Evolutionary conservation across 2,888 invertebrate genomes (phyloP), one percentile per base, ranked within the genome.

Genomic region (Tanypteryx hageni): DNA sequence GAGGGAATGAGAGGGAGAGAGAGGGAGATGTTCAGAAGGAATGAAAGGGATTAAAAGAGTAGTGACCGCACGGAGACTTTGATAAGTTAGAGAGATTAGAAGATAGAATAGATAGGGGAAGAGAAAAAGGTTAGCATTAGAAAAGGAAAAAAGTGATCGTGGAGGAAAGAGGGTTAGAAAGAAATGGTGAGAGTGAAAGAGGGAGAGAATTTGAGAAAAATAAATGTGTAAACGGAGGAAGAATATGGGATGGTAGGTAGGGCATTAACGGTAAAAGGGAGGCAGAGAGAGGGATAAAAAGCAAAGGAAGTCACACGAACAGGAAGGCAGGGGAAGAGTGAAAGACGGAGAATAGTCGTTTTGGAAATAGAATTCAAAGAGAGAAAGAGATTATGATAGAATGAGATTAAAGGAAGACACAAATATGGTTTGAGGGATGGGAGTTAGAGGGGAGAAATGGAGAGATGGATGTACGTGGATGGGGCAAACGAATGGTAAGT

Each of bases 401-500:
- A 56, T 76, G 76, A 31, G 31, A n/a, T 3, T 44, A 16, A 44
- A 16, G 11, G 56, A 83, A 16, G 56, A 5, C 31, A 16, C 44
- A 83, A 83, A 83, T 83, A 44, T 44, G n/a, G 57, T 57, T 44
- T 5, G 64, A 83, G 83, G 83, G n/a, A 56, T 27, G 83, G 82
- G 5, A 82, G 82, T 31, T 31, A 56, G 14, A 56, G 83, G n/a
- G 56, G 83, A 83, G 57, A 82, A 83, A 83, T 57, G 83, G n/a
- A 16, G 56, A 57, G 83, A 18, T n/a, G n/a, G n/a, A n/a, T n/a
- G 18, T 83, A 18, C 83, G 56, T 56, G 83, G 83, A 44, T 44
- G 56, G 3, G 16, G 27, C 44, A 82, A 82, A 83, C n/a, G 57
- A 83, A 18, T 16, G 56, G 0, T 44, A 18, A 56, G 83, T 7